Percentiles rank a stretch among this genome's conserved stretches.
Evolutionary conservation across 2,888 invertebrate genomes (phyloP).

Genomic region (Acleris laterana): DNA sequence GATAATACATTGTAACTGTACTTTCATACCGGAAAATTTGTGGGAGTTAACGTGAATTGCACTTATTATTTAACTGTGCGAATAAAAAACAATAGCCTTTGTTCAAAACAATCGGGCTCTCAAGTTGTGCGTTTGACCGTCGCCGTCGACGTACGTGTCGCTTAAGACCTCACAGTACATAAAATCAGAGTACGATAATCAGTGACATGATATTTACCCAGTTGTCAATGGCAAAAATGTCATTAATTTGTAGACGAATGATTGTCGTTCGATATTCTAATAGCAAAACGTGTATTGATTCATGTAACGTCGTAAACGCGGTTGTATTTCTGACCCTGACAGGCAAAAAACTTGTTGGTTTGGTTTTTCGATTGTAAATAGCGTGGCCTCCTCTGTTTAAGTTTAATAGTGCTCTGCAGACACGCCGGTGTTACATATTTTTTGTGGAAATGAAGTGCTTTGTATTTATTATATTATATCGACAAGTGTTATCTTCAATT

Average conservation of each 20-base stretch:
- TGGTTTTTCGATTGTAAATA: conserved; percentile 76
- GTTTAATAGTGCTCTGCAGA: conserved; percentile 27
- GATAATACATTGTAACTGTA: conserved; percentile 43
- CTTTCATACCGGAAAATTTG: conserved; percentile 56
- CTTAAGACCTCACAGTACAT: conserved; percentile 29
- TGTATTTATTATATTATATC: conserved; percentile 50
- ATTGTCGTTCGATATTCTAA: too few species aligned
- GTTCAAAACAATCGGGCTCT: conserved; percentile 67
- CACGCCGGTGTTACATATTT: conserved; percentile 30
- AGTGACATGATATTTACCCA: conserved; percentile 21
- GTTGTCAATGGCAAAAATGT: conserved; percentile 4
- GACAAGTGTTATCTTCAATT: conserved; percentile 61
- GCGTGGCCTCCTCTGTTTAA: conserved; percentile 60
- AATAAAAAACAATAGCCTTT: conserved; percentile 80
- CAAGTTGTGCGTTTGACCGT: conserved; percentile 67
- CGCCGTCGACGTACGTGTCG: conserved; percentile 54
- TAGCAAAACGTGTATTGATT: too few species aligned
- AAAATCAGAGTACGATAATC: conserved; percentile 12
- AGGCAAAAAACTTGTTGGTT: conserved; percentile 68
- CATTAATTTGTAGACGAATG: not conserved
- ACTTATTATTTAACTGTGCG: conserved; percentile 61
- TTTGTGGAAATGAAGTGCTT: conserved; percentile 30
- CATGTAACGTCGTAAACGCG: conserved; percentile 44
- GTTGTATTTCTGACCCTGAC: conserved; percentile 49
- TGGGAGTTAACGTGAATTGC: conserved; percentile 54